A percentile compares a stretch with the other conserved stretches of the same genome.
These are phyloP conservation scores for Noctua comes DNA, from an alignment of 2,888 invertebrate genomes.

Conservation along the genomic window DNA sequence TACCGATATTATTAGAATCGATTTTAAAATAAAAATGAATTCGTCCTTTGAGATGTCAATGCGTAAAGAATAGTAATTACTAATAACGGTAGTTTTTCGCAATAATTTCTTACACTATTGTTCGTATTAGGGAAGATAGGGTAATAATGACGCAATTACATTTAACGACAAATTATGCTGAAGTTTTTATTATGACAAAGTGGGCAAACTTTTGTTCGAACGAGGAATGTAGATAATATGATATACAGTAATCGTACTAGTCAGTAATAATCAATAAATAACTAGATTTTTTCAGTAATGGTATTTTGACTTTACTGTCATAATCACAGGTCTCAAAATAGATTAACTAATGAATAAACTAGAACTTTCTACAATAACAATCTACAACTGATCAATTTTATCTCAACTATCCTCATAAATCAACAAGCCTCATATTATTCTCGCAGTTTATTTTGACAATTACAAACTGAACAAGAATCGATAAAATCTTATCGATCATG, in stretches of 20 bases:
- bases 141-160: conserved; percentile 52
- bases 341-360: conserved; percentile 5
- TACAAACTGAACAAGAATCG: conserved; percentile 38
- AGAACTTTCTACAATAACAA: conserved; percentile 17
- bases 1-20: conserved; percentile 41
- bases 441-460: conserved; percentile 46
- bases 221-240: conserved; percentile 14
- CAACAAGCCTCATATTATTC: conserved; percentile 20
- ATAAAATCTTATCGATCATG: conserved; percentile 50
- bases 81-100: conserved; percentile 35
- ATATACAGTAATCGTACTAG: conserved; percentile 10
- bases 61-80: conserved; percentile 44
- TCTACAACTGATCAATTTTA: conserved; percentile 28
- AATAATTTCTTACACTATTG: conserved; percentile 40
- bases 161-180: conserved; percentile 42
- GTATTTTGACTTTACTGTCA: neutral
- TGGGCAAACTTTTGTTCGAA: conserved; percentile 20
- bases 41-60: conserved; percentile 34
- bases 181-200: conserved; percentile 39
- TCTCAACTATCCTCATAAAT: conserved; percentile 34
- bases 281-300: conserved; percentile 3
- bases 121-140: conserved; percentile 45
- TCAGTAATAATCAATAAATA: conserved; percentile 1
- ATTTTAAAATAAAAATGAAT: conserved; percentile 26
- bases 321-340: neutral